phyloP scores from a whole-genome alignment of 2,113 vertebrate species.

The Microcebus lehilahytsara region DNA sequence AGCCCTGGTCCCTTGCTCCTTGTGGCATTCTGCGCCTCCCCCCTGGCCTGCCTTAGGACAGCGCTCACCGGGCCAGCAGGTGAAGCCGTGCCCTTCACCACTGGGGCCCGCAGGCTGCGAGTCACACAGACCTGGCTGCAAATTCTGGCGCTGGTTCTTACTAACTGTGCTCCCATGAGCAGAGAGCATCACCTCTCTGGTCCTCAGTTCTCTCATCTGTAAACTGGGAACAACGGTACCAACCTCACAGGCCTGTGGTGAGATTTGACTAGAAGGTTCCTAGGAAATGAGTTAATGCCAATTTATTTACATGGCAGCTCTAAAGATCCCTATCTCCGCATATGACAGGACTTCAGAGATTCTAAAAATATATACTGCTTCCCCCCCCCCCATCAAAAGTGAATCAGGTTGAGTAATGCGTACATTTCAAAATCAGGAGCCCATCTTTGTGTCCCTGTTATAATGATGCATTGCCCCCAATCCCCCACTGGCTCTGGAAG shows the following conservation, averaged over 20 bases:
- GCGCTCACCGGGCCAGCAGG: neutral
- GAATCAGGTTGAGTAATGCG: fast-evolving
- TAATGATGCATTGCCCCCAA: neutral
- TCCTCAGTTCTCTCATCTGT: neutral
- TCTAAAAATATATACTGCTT: neutral
- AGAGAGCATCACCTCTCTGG: neutral
- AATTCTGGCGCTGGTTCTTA: neutral
- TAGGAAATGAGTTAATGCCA: neutral
- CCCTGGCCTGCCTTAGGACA: neutral
- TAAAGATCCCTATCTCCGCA: neutral
- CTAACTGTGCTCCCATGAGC: neutral
- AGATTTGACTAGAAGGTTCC: neutral
- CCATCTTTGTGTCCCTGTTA: too few relatives aligned
- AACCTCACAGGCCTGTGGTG: neutral
- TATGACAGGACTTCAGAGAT: neutral
- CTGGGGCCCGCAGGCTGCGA: neutral
- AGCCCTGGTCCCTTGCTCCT: too few relatives aligned
- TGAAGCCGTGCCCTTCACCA: fast-evolving
- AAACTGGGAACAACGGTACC: neutral
- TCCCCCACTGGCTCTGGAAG: neutral
- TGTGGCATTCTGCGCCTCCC: neutral
- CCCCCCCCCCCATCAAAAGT: neutral
- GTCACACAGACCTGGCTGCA: neutral
- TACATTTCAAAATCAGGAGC: neutral
- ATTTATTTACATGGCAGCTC: neutral